Base-by-base conservation (phyloP, 2,113 vertebrate species). In the Pluvianellus socialis region DNA sequence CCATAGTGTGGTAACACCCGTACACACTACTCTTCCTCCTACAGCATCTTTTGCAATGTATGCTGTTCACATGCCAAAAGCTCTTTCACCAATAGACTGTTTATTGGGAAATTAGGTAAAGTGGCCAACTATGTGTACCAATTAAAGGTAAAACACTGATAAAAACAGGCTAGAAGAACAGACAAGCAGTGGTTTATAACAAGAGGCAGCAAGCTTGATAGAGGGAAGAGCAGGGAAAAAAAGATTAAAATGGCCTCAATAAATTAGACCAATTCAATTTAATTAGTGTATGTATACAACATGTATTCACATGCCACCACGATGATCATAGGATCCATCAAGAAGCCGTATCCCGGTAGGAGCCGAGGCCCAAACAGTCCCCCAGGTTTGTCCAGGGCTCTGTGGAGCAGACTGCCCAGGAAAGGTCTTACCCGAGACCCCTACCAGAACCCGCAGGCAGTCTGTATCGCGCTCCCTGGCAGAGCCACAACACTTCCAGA, bases 41-140 rank as follows among this genome's bases (percentile, higher is more conserved):
- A 72, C 58, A 67, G 70, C 63, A 82, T 62, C 83, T 97, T 92
- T 91, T 94, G 89, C 89, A 97, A 92, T 85, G 42, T 74, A 40
- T 79, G 55, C 50, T 83, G 52, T 56, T 79, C 52, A 42, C 71
- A 27, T 35, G 2, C 74, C 89, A 80, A 90, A 87, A 71, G 30
- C 58, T 90, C 62, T 95, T 94, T 91, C 86, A 89, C 84, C 0
- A 0, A 68, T 38, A 70, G 62, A 80, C 38, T 38, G 23, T 58
- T 89, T 76, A 80, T 55, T 94, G 91, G 26, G 80, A 96, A 97
- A 89, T 88, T 18, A 82, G 73, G 62, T 82, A 92, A 94, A 79
- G n/a, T 85, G 89, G 42, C 84, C 80, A 89, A 74, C 42, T 44
- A 26, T 33, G 47, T 61, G 32, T 62, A 79, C 47, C 91, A 92